phyloP scores from a whole-genome alignment of 2,113 vertebrate genomes.

The Garra rufa region DNA sequence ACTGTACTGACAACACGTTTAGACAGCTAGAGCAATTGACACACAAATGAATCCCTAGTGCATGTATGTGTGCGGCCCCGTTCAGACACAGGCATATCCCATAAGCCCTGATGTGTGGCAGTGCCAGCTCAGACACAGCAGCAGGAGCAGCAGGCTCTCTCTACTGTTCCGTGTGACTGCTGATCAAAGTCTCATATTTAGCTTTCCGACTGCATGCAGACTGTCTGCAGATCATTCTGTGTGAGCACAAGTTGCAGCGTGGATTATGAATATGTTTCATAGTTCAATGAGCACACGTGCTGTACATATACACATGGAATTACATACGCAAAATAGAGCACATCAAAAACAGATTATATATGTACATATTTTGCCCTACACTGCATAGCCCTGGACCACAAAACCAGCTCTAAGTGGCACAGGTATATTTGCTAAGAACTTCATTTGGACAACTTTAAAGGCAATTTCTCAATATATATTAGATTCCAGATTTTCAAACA shows the following conservation, averaged over 20 bases:
- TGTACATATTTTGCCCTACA: too few relatives aligned
- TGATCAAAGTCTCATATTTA: conserved; percentile 48
- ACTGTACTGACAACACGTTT: conserved; percentile 26
- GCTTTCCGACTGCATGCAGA: conserved; percentile 49
- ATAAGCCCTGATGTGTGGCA: conserved; percentile 23
- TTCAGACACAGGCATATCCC: conserved; percentile 38
- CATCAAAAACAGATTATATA: too few relatives aligned
- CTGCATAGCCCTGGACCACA: too few relatives aligned
- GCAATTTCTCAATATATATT: too few relatives aligned
- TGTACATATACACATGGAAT: background rate
- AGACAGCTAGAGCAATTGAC: conserved; percentile 30
- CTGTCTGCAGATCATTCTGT: conserved; percentile 47
- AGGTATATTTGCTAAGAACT: too few relatives aligned
- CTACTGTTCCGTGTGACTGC: conserved; percentile 33
- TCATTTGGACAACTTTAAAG: too few relatives aligned
- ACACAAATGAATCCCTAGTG: conserved; percentile 32
- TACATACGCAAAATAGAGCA: background rate
- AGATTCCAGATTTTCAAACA: too few relatives aligned
- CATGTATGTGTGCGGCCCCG: background rate
- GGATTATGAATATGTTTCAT: conserved; percentile 14
- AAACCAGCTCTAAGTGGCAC: too few relatives aligned
- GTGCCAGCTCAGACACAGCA: conserved; percentile 37
- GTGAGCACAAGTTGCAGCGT: conserved; percentile 36
- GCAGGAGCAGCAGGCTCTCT: conserved; percentile 30
- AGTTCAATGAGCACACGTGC: background rate